Evolutionary conservation across 2,888 invertebrate genomes (phyloP), one percentile per base, ranked within the genome.

Genomic region (Eupithecia subfuscata): DNA sequence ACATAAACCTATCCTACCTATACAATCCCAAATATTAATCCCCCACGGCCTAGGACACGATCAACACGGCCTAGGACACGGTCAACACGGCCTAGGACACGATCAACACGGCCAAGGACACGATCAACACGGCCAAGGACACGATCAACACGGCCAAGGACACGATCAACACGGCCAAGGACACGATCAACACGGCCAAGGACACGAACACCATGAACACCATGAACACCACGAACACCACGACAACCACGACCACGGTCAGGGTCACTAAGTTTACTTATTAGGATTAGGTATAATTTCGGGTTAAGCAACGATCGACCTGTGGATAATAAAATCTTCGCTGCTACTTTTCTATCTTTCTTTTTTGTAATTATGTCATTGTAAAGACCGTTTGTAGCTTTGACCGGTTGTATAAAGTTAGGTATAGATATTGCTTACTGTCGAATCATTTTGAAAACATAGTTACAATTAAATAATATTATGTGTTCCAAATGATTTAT

Each of bases 301-400:
- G 25, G 25, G 12, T 60, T 60, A 56, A 22, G 9, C 3, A 25
- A 63, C 14, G 6, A 30, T 48, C n/a, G 64, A 18, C 34, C 30
- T 64, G 34, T 34, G 64, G 34, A 34, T 34, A 64, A 64, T 64
- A 64, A 64, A 64, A 64, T 11, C 30, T 64, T 34, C 64, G 64
- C 34, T 64, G 64, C 34, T 64, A 34, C 64, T 34, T 34, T 7
- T 34, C 16, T 34, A 30, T 34, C 34, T 34, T 16, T 64, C 18
- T 34, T 64, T 64, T 30, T 16, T 30, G 7, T 60, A 4, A 12
- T 30, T 30, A 30, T 11, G 18, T 18, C 18, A 48, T 18, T 56
- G 2, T 8, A 22, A 56, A 7, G 64, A 34, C 2, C 30, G 9
- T 8, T 63, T 18, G 37, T 37, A 37, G 37, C 2, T 37, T 37